These are phyloP conservation scores for Meteorus colon DNA, from an alignment of 2,888 invertebrate species.

Conservation along the genomic window DNA sequence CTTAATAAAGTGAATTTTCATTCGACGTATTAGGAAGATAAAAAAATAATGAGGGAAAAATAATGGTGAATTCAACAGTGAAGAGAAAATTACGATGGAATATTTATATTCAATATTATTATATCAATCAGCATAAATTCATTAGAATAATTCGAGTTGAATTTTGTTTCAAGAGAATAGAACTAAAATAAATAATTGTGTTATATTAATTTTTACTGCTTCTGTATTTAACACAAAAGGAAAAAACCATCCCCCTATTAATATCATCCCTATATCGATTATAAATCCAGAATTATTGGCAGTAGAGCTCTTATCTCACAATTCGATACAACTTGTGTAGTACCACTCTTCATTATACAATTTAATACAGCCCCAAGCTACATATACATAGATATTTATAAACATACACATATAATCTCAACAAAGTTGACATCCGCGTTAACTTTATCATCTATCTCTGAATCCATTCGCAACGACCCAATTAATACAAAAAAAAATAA, in stretches of 20 bases:
- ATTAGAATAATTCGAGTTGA: too few species aligned
- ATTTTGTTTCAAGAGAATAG: too few species aligned
- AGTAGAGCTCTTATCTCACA: not conserved
- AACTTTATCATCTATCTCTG: not conserved
- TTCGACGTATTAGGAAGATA: not conserved
- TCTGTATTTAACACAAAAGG: too few species aligned
- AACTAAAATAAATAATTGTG: too few species aligned
- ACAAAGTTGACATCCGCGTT: conserved; percentile 4
- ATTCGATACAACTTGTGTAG: not conserved
- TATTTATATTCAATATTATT: too few species aligned
- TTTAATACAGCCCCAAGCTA: not conserved
- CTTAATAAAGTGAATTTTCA: not conserved
- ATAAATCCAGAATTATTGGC: not conserved
- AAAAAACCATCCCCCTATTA: not conserved
- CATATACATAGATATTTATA: not conserved
- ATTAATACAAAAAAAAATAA: not conserved
- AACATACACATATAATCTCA: too few species aligned
- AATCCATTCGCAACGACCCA: not conserved
- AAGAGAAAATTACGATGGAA: too few species aligned
- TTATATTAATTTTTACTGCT: too few species aligned
- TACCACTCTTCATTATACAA: not conserved
- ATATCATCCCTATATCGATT: not conserved
- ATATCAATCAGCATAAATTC: too few species aligned
- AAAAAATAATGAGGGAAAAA: not conserved
- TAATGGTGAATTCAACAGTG: not conserved